Base-by-base conservation (phyloP, 2,888 invertebrate species). In the Platerodrilus igneus region DNA sequence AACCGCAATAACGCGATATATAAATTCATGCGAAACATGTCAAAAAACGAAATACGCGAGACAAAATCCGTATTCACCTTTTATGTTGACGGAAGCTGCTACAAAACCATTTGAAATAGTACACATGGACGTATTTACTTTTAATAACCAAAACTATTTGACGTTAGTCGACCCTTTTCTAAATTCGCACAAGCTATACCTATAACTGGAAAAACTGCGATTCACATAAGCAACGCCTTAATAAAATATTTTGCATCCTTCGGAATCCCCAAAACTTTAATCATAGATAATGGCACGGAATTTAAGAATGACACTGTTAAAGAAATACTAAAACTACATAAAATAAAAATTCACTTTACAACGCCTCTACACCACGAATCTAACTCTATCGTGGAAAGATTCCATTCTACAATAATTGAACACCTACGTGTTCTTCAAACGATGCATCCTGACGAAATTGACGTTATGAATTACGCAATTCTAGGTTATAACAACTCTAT, bases 391-490 rank as follows among this genome's bases (percentile, higher is more conserved):
- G 10, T 37, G 4, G 37, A 37, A 29, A 27, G 29, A 16, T 37
- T 29, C 11, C 37, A 37, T 28, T 37, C 37, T 11, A 37, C 37
- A 11, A 13, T 37, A n/a, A 37, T 37, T 20, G 37, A 37, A 29
- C 37, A 37, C 11, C 14, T 37, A 9, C 8, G 32, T 26, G 8
- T 29, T 14, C 9, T 26, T 26, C 13, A 26, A 13, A 27, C 25
- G 26, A 15, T 2, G 8, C 9, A 10, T 19, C 10, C 10, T 4
- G 19, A 18, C 9, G 17, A 25, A 9, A 25, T 3, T 13, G 25
- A 25, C 6, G 8, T 30, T 2, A 30, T 30, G n/a, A n/a, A 30
- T n/a, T 30, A 30, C 19, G 30, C 30, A n/a, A 30, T 30, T 18
- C 17, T 30, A 4, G 18, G 2, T 3, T 30, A 30, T 11, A 30